Base-by-base conservation (phyloP, 1,140 invertebrate genomes). In the Drosophila mauritiana region DNA sequence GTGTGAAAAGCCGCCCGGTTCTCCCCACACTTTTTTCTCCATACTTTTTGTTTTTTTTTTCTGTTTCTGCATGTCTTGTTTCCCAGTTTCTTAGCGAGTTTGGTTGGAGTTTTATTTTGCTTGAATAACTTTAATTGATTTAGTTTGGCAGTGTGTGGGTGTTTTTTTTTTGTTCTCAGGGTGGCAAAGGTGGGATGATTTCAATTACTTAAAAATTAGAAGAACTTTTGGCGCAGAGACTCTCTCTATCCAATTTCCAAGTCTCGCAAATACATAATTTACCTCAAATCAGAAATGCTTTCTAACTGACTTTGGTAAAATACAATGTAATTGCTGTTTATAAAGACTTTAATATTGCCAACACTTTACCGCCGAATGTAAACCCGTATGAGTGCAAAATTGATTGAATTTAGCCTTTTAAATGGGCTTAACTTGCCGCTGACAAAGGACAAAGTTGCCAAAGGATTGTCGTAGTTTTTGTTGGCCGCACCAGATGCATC, bases 61-160 rank as follows among this genome's bases (percentile, higher is more conserved):
- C 39, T 31, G 52, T 64, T 80, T 72, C 57, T 56, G 54, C 56
- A 51, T 64, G 63, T 69, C 63, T 68, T 73, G 67, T 51, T 48
- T 27, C 25, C 45, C 77, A 53, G 12, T 61, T 57, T 64, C 42
- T 39, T 48, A 37, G n/a, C 46, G 34, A 52, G 61, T 48, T 43
- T 53, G 64, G 57, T 4, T 10, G 57, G 85, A 81, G 79, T 84
- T 88, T 79, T 48, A 73, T 72, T 83, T 80, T 80, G 67, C 64
- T 88, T 70, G 84, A 83, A 84, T 88, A 88, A 86, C 79, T 86
- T 86, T 86, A 86, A 86, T 86, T 86, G 84, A 89, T 86, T 89
- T 83, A 88, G 82, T 79, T 88, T 68, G 63, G 34, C 37, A 59
- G 48, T 49, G 25, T 36, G 58, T 73, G 67, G 68, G 73, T 48